Percentiles rank a stretch among this genome's conserved stretches.
phyloP scores from a whole-genome alignment of 2,797 vertebrate genomes.

The Cyclopterus lumpus region DNA sequence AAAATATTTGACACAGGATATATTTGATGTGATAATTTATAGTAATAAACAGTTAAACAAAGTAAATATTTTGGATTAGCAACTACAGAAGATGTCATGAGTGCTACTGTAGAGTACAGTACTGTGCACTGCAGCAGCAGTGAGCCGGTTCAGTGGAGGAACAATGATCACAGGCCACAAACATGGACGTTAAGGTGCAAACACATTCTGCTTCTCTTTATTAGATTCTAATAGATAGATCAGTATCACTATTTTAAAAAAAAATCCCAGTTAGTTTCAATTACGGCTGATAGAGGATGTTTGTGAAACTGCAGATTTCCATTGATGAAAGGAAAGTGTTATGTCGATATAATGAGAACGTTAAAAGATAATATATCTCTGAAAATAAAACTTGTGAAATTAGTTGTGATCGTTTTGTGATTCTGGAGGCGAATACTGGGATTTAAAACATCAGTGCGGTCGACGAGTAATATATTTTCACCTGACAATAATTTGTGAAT shows the following conservation, averaged over 20 bases:
- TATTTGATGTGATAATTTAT: constrained; percentile 59
- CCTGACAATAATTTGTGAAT: constrained; percentile 9
- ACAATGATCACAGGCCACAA: constrained; percentile 77
- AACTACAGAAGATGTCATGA: constrained; percentile 32
- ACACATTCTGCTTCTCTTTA: constrained; percentile 36
- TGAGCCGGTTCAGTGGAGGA: constrained; percentile 62
- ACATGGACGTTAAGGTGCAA: constrained; percentile 73
- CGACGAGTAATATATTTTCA: constrained; percentile 31
- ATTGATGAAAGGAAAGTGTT: constrained; percentile 33
- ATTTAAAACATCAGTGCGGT: constrained; percentile 59
- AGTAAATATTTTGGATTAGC: constrained; percentile 67
- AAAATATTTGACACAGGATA: constrained; percentile 46
- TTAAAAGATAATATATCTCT: constrained; percentile 57
- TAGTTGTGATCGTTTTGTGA: constrained; percentile 40
- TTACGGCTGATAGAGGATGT: constrained; percentile 42
- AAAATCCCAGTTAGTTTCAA: constrained; percentile 68
- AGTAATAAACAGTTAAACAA: constrained; percentile 50
- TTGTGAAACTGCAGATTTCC: constrained; percentile 34
- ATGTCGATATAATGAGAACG: constrained; percentile 26
- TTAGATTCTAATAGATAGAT: constrained; percentile 39
- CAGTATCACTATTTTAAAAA: constrained; percentile 46
- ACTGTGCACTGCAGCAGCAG: constrained; percentile 66
- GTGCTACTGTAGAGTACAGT: constrained; percentile 58
- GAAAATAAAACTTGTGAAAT: constrained; percentile 60
- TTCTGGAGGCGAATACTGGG: constrained; percentile 33